Evolutionary conservation across 1,140 invertebrate genomes (phyloP), one percentile per base, ranked within the genome.

Genomic region (Lepidurus arcticus): DNA sequence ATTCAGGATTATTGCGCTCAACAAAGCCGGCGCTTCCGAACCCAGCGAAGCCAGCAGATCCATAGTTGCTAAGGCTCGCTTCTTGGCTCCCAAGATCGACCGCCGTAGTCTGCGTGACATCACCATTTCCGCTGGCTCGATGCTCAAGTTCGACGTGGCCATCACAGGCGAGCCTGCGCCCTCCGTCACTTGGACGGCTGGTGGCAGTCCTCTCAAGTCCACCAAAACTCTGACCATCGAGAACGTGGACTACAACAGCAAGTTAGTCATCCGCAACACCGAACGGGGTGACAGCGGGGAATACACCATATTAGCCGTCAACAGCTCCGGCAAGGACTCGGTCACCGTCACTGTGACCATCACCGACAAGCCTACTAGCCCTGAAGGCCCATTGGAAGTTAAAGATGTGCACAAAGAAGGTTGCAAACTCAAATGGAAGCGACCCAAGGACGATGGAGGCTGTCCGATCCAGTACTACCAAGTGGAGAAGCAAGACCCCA

Each of bases 1-100:
- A 85, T 99, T 99, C 90, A 90, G 97, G n/a, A 93, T 99, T 4
- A 93, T 94, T 82, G 97, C 97, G 44, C 88, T 97, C 42, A 98
- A 98, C 85, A 97, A 97, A 85, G 95, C 94, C 78, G 96, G 96
- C 1, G 91, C 92, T 83, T 95, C 94, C 74, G 92, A 94, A 82
- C 94, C 96, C 0, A 91, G 92, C 1, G 92, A 96, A 65, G 87
- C 93, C 11, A 93, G 94, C 85, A 95, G 94, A 85, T 91, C 90
- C 79, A 96, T 98, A 83, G 89, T 90, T 80, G 96, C 97, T 74
- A 98, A 98, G 85, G 94, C 96, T 13, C 89, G 94, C 77, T 95
- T 91, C 87, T 85, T 98, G 84, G 92, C 94, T 78, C 97, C 98
- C 44, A 96, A 94, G 86, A 99, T 99, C 86, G 96, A 98, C 84